Evolutionary conservation across 2,797 vertebrate species (phyloP), one percentile per base, ranked within the genome.

Genomic region (Hypotaenidia okinawae): DNA sequence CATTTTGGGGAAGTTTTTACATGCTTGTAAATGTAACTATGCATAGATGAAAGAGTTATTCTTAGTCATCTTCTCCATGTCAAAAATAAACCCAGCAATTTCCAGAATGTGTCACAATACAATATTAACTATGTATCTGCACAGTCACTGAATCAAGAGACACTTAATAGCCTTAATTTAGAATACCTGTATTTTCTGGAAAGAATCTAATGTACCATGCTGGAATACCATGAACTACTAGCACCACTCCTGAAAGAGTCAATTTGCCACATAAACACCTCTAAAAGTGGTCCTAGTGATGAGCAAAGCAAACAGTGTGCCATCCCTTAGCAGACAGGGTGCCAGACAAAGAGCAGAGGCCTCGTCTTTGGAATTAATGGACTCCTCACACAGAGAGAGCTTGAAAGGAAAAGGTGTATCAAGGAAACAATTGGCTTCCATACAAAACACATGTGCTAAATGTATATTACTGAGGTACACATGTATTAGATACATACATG

Each of bases 1-100:
- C 83, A 78, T 59, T 96, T 96, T 82, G 28, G 77, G 88, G 74
- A 96, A 83, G 80, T 94, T 96, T 94, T 87, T 55, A 85, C 75
- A 93, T 87, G 85, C 87, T 94, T 84, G 52, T 87, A 90, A 91
- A 91, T 10, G 61, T 84, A 96, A 84, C 83, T 82, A 86, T 23
- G 61, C 64, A 58, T 61, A 94, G 88, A 96, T 89, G 91, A 95
- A 94, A 94, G 89, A 93, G 89, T 94, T 93, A 80, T 80, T 93
- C 89, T 92, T 95, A 96, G 95, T 96, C 93, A 96, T 94, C 86
- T 70, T 84, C 87, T 93, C 94, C 75, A 94, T 45, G 83, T 96
- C 94, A 94, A 82, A 97, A 97, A 97, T 96, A 97, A 96, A 94
- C 85, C 16, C 70, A 93, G 83, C 80, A 84, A 94, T 82, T 93